phyloP scores from a whole-genome alignment of 2,113 vertebrate species.

The Gobio gobio region DNA sequence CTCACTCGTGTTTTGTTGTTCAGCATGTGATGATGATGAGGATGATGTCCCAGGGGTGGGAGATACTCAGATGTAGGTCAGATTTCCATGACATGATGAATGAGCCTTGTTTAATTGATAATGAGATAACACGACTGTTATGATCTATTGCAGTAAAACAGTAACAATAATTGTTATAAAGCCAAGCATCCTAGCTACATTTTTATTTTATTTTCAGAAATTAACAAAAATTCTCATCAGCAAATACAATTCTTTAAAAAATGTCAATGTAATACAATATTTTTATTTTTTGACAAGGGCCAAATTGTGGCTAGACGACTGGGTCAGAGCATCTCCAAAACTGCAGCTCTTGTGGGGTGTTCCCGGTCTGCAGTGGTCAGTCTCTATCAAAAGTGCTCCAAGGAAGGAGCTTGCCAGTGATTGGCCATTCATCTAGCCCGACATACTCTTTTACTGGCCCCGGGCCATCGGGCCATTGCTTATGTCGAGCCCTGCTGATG shows the following conservation, averaged over 20 bases:
- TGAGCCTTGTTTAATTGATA: not conserved
- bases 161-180: not conserved
- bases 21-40: not conserved
- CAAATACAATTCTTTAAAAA: not conserved
- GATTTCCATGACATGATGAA: not conserved
- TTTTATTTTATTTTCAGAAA: not conserved
- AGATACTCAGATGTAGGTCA: constrained; percentile 9
- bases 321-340: too few relatives aligned
- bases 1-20: not conserved
- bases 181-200: not conserved
- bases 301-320: too few relatives aligned
- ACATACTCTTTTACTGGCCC: too few relatives aligned
- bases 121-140: not conserved
- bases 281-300: too few relatives aligned
- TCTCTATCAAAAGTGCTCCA: too few relatives aligned
- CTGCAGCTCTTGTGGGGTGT: too few relatives aligned
- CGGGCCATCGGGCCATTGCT: too few relatives aligned
- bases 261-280: too few relatives aligned
- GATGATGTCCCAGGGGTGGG: not conserved
- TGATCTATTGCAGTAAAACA: not conserved
- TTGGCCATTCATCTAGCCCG: too few relatives aligned
- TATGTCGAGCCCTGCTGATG: too few relatives aligned
- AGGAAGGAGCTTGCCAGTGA: too few relatives aligned
- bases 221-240: not conserved
- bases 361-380: too few relatives aligned